Percentiles rank a stretch among this genome's conserved stretches.
These are phyloP conservation scores for Myocastor coypus DNA, from an alignment of 2,113 vertebrate species.

Conservation along the genomic window DNA sequence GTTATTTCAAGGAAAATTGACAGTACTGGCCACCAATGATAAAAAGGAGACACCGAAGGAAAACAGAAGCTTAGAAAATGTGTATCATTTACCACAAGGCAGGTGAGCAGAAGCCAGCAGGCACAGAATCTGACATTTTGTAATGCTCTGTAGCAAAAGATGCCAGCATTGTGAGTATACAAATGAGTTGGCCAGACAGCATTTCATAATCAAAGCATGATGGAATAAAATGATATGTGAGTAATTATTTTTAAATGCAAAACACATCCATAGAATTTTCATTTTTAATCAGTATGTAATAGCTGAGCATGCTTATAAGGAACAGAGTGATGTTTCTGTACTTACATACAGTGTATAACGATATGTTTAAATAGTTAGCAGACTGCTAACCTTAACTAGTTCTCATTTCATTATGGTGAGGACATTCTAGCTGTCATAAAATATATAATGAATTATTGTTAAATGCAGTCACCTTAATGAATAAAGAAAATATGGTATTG, in stretches of 20 bases:
- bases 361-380: not conserved
- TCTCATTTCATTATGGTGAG: not conserved
- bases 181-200: not conserved
- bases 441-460: not conserved
- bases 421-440: not conserved
- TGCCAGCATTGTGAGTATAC: not conserved
- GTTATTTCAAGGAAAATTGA: slow-evolving; percentile 32
- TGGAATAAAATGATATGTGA: not conserved
- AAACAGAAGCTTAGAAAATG: slow-evolving; percentile 44
- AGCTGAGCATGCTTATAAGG: not conserved
- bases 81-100: not conserved
- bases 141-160: not conserved
- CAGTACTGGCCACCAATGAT: not conserved
- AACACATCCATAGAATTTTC: not conserved
- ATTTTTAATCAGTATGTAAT: not conserved
- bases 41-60: not conserved
- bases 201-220: not conserved
- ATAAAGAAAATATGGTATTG: not conserved
- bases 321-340: not conserved
- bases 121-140: not conserved
- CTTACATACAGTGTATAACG: not conserved
- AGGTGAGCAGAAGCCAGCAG: too few relatives aligned
- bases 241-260: not conserved
- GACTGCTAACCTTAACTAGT: not conserved
- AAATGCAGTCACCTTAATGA: not conserved